Base-by-base conservation (phyloP, 2,888 invertebrate genomes). In the Pammene fasciana region DNA sequence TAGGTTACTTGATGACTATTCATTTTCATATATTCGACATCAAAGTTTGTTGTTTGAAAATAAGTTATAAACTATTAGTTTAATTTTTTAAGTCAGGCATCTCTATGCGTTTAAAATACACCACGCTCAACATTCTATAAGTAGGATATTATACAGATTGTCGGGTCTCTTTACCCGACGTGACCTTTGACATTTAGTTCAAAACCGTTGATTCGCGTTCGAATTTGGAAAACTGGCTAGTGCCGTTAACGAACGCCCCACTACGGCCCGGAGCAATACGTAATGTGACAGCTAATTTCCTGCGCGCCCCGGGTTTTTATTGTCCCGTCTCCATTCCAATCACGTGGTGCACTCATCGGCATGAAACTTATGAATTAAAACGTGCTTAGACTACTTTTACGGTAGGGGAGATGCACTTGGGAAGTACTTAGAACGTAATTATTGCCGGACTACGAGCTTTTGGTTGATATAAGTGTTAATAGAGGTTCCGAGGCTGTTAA, bases 201-300 rank as follows among this genome's bases (percentile, higher is more conserved):
- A 48, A 62, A 62, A 52, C 62, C 8, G 50, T 62, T 62, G 50
- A 50, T 14, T 52, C 62, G 62, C 38, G 26, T 52, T 62, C 52
- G 62, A 62, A 62, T 41, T 9, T 52, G 50, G 62, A 41, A 52
- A 26, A 62, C 52, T 8, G 18, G 52, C 52, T 16, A 34, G 52
- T 11, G 16, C 14, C 7, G 48, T 48, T 48, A 48, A 16, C 48
- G 48, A 48, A 48, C 52, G 52, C 11, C 52, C 52, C 26, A 80
- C 26, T 26, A 26, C 26, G 80, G 74, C 77, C 75, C 79, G 26
- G 26, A 79, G 81, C 87, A 87, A 88, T 88, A 84, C 83, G 80
- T 88, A 90, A 88, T 88, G 89, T 88, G 90, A 89, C 90, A 90
- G 87, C 86, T 88, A 89, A 90, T 90, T 90, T 88, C 88, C 88